These are phyloP conservation scores for Pecten maximus DNA, from an alignment of 2,888 invertebrate genomes.

Conservation along the genomic window DNA sequence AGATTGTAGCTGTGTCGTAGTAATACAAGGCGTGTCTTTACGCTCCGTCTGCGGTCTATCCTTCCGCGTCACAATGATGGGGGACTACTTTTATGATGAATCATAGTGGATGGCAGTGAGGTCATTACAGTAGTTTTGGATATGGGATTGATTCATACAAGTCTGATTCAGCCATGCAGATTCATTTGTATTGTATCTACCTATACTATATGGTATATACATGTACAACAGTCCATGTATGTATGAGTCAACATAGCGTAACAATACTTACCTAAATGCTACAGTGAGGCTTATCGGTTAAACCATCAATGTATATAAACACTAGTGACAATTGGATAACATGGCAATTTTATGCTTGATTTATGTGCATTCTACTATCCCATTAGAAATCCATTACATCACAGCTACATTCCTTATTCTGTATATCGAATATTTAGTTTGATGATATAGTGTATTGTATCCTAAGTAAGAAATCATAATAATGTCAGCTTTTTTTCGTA, in stretches of 20 bases:
- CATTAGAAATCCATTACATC: too few species aligned
- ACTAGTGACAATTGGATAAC: too few species aligned
- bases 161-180: background rate
- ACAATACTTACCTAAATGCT: background rate
- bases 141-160: background rate
- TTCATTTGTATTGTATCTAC: background rate
- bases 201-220: background rate
- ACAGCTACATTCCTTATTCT: too few species aligned
- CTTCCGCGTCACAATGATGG: constrained; percentile 29
- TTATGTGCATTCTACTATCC: too few species aligned
- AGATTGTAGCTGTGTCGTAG: background rate
- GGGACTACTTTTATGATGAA: background rate
- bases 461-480: too few species aligned
- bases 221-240: background rate
- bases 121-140: background rate
- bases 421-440: too few species aligned
- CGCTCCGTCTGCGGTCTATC: constrained; percentile 26
- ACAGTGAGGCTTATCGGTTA: too few species aligned
- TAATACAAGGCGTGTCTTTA: constrained; percentile 20
- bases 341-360: too few species aligned
- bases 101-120: background rate
- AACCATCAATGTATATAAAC: too few species aligned
- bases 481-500: too few species aligned
- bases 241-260: background rate
- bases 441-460: too few species aligned